Evolutionary conservation across 2,797 vertebrate species (phyloP).

Genomic region (Molossus molossus): DNA sequence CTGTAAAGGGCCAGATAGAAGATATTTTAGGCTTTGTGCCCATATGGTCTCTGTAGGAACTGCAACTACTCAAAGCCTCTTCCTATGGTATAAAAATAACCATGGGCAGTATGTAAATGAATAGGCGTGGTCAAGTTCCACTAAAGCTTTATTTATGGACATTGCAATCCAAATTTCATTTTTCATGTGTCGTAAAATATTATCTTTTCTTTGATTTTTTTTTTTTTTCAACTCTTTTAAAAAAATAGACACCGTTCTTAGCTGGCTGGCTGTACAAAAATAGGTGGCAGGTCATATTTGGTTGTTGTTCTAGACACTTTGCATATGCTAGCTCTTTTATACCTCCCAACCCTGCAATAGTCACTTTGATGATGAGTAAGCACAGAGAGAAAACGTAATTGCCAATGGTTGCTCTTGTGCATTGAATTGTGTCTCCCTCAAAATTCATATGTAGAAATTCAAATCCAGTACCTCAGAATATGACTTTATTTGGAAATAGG

Average conservation of each 20-base stretch:
- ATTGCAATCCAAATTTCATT: background rate
- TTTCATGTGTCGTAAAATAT: background rate
- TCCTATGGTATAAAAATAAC: background rate
- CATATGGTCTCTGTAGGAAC: background rate
- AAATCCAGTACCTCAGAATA: background rate
- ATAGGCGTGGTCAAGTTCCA: background rate
- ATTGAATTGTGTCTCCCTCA: background rate
- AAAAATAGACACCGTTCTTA: background rate
- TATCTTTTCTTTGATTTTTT: background rate
- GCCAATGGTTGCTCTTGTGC: background rate
- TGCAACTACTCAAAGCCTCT: background rate
- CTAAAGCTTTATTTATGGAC: conserved; percentile 13
- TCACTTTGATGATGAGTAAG: background rate
- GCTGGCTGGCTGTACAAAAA: background rate
- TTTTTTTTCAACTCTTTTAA: background rate
- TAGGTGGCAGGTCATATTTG: background rate
- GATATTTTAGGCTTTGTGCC: background rate
- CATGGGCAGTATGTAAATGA: background rate
- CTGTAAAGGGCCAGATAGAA: background rate
- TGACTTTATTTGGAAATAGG: background rate
- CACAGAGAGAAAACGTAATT: background rate
- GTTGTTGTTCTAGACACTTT: background rate
- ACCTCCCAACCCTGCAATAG: background rate
- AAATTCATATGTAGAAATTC: background rate
- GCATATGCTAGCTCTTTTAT: background rate